A percentile compares a stretch with the other conserved stretches of the same genome.
Conservation (phyloP, 2,888 invertebrate species). For the Leptinotarsa peninsularis region DNA sequence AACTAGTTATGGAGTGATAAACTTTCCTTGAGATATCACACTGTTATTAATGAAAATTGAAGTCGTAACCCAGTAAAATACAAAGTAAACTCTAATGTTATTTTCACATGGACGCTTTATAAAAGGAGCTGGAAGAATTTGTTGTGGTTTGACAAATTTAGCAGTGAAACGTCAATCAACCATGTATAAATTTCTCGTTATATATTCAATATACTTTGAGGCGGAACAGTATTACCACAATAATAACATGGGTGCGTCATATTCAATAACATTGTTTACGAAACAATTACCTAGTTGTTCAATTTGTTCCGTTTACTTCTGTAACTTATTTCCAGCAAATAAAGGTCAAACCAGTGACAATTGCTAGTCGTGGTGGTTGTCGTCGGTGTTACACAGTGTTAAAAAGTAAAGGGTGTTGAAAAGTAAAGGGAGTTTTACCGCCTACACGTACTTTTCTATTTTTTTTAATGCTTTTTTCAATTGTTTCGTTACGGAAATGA, state of each 20-base stretch:
- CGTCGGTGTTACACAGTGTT: too few relatives aligned
- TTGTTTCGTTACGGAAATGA: too few relatives aligned
- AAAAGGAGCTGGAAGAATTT: neutral
- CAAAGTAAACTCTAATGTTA: neutral
- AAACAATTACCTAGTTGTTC: slow-evolving; percentile 5
- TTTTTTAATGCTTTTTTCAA: too few relatives aligned
- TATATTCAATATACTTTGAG: neutral
- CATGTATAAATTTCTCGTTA: neutral
- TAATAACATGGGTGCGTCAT: slow-evolving; percentile 18
- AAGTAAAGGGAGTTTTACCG: too few relatives aligned
- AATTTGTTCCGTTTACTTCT: slow-evolving; percentile 15
- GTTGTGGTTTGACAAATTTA: neutral
- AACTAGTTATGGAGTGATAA: slow-evolving; percentile 2
- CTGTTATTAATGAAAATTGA: neutral
- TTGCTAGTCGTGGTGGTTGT: neutral
- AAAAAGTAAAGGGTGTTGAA: too few relatives aligned
- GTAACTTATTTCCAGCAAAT: neutral
- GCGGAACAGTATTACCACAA: neutral
- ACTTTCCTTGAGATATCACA: neutral
- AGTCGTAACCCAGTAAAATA: neutral
- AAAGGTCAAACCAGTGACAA: neutral
- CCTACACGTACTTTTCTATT: too few relatives aligned
- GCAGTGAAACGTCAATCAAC: neutral
- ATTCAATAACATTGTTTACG: slow-evolving; percentile 17
- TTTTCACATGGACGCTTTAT: neutral